These are phyloP conservation scores for Rhamnusium bicolor DNA, from an alignment of 2,888 invertebrate genomes.

Conservation along the genomic window DNA sequence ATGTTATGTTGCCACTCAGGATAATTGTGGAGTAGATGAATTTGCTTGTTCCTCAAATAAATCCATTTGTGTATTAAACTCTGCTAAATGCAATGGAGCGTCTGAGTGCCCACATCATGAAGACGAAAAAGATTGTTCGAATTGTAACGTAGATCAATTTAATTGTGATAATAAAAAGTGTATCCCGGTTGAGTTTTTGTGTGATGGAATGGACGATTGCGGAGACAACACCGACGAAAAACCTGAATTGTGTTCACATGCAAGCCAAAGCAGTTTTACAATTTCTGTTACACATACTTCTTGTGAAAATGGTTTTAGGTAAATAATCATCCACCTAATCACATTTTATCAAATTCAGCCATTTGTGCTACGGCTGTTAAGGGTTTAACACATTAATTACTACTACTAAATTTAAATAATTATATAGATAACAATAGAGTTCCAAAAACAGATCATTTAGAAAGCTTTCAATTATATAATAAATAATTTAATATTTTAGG, in stretches of 20 bases:
- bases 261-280: background rate
- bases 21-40: slow-evolving; percentile 70
- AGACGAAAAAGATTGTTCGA: slow-evolving; percentile 75
- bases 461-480: too few species aligned
- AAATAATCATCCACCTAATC: too few species aligned
- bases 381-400: too few species aligned
- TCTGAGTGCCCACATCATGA: slow-evolving; percentile 82
- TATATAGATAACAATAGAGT: too few species aligned
- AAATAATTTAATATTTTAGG: slow-evolving; percentile 52
- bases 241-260: slow-evolving; percentile 41
- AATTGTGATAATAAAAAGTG: slow-evolving; percentile 76
- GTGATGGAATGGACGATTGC: slow-evolving; percentile 80
- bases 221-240: slow-evolving; percentile 82
- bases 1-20: background rate
- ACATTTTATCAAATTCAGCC: too few species aligned
- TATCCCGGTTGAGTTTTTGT: slow-evolving; percentile 75
- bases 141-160: slow-evolving; percentile 73
- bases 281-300: slow-evolving; percentile 40
- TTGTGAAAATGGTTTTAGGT: slow-evolving; percentile 71
- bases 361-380: too few species aligned
- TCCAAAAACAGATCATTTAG: too few species aligned
- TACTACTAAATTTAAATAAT: too few species aligned
- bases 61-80: slow-evolving; percentile 72
- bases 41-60: slow-evolving; percentile 72
- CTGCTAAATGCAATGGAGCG: slow-evolving; percentile 74